phyloP scores from a whole-genome alignment of 2,113 vertebrate genomes.

The Diadophis punctatus region DNA sequence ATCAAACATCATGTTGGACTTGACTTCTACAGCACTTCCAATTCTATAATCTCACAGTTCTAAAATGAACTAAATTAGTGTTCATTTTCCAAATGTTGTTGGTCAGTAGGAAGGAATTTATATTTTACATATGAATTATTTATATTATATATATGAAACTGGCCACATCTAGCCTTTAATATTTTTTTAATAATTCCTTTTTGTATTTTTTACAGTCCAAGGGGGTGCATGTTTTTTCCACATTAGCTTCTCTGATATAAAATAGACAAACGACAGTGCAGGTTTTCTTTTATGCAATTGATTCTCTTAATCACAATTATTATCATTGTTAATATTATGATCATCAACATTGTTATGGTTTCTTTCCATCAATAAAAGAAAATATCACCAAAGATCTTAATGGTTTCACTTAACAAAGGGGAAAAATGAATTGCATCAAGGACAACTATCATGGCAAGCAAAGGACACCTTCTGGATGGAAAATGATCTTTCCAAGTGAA shows the following conservation, averaged over 20 bases:
- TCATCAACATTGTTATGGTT: background rate
- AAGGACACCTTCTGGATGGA: background rate
- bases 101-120: background rate
- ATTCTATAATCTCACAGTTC: background rate
- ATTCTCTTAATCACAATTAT: background rate
- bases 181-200: background rate
- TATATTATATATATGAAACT: too few species aligned
- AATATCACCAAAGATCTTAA: background rate
- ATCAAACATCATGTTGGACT: background rate
- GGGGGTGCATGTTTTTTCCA: too few species aligned
- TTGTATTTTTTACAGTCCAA: background rate
- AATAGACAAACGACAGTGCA: background rate
- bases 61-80: background rate
- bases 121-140: background rate
- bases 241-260: background rate
- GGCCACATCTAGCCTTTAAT: background rate
- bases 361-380: background rate
- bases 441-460: background rate
- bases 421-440: background rate
- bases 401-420: background rate
- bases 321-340: background rate
- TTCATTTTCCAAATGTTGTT: background rate
- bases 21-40: background rate
- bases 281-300: background rate
- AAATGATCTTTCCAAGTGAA: background rate